Conservation (phyloP, 2,888 invertebrate species). For the Germaria angustata region DNA sequence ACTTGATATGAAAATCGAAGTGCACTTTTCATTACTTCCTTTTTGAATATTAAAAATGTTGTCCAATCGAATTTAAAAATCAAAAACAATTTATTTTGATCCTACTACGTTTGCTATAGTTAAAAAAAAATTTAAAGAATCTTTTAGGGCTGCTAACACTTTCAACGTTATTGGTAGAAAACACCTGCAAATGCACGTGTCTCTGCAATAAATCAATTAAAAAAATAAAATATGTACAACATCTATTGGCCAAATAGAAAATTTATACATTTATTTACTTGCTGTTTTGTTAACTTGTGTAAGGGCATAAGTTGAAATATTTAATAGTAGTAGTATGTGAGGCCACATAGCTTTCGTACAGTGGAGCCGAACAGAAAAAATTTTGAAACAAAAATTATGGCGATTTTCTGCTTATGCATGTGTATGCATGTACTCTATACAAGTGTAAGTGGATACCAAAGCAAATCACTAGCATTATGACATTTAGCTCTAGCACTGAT, state of each 20-base stretch:
- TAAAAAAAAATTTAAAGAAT: too few species aligned
- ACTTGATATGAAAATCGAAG: too few species aligned
- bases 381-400: not conserved
- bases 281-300: not conserved
- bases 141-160: too few species aligned
- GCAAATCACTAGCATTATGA: too few species aligned
- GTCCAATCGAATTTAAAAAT: not conserved
- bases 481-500: too few species aligned
- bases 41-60: not conserved
- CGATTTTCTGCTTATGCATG: not conserved
- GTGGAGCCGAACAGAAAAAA: not conserved
- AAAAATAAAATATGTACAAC: not conserved
- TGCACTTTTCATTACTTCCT: too few species aligned
- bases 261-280: not conserved
- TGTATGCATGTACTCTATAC: too few species aligned
- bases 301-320: not conserved
- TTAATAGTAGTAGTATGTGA: not conserved
- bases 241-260: too few species aligned
- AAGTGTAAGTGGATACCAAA: too few species aligned
- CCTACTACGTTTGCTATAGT: too few species aligned
- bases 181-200: slow-evolving; percentile 31
- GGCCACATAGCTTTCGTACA: not conserved
- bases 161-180: too few species aligned
- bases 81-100: not conserved
- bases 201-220: not conserved